Conservation (phyloP, 2,888 invertebrate species). For the Empis livida region DNA sequence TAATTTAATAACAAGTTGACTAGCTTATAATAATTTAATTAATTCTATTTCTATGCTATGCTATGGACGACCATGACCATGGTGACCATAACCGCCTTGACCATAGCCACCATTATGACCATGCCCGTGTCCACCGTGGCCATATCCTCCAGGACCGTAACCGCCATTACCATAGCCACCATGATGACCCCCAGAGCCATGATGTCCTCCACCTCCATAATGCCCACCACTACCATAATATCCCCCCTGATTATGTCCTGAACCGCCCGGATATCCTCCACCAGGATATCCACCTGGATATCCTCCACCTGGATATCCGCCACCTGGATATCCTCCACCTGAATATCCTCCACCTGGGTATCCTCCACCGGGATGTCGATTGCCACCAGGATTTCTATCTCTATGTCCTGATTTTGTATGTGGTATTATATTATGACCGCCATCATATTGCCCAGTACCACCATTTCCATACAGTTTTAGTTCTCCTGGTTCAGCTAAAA, state of each 20-base stretch:
- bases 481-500: background rate
- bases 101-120: background rate
- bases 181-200: background rate
- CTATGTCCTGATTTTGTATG: too few species aligned
- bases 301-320: background rate
- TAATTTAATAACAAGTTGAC: too few species aligned
- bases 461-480: background rate
- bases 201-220: background rate
- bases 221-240: background rate
- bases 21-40: too few species aligned
- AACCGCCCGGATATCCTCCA: too few species aligned
- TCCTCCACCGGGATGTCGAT: too few species aligned
- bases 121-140: background rate
- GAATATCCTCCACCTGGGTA: background rate
- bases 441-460: background rate
- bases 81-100: too few species aligned
- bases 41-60: too few species aligned
- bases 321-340: background rate
- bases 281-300: too few species aligned
- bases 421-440: too few species aligned
- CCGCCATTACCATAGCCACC: slow-evolving; percentile 1
- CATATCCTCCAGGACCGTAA: background rate
- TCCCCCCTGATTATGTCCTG: background rate
- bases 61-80: too few species aligned
- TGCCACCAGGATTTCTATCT: too few species aligned